Evolutionary conservation across 2,888 invertebrate species (phyloP).

Genomic region (Pyrgus malvae): DNA sequence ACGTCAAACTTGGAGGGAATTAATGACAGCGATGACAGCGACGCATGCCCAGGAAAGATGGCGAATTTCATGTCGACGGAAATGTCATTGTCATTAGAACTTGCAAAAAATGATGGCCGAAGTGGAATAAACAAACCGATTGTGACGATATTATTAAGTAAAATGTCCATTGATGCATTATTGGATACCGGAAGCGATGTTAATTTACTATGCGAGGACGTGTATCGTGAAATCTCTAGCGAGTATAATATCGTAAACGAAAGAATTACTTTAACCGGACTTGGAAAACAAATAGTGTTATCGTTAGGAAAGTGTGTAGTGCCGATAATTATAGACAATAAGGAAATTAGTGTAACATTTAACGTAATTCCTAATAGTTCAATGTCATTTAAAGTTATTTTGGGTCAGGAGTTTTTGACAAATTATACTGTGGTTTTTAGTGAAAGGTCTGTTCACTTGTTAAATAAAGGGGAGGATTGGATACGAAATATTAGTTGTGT

Average conservation of each 20-base stretch:
- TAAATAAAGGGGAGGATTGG: not conserved
- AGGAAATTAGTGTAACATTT: not conserved
- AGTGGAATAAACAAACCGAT: not conserved
- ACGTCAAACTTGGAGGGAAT: not conserved
- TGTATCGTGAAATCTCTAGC: not conserved
- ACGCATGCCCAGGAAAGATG: not conserved
- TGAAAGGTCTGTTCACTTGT: not conserved
- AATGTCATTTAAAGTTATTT: not conserved
- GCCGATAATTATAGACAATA: not conserved
- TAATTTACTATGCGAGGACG: not conserved
- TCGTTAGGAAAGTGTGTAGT: not conserved
- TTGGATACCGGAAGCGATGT: not conserved
- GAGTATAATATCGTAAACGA: not conserved
- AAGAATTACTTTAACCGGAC: not conserved
- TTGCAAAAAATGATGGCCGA: not conserved
- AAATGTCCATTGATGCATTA: not conserved
- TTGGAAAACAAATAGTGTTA: not conserved
- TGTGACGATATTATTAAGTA: not conserved
- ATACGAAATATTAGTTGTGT: not conserved
- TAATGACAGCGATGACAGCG: not conserved
- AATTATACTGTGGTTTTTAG: not conserved
- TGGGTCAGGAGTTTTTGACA: not conserved
- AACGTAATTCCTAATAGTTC: not conserved
- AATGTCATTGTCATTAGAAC: not conserved
- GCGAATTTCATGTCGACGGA: too few relatives aligned